A percentile compares a stretch with the other conserved stretches of the same genome.
These are phyloP conservation scores for Fopius arisanus DNA, from an alignment of 1,140 invertebrate genomes.

Conservation along the genomic window DNA sequence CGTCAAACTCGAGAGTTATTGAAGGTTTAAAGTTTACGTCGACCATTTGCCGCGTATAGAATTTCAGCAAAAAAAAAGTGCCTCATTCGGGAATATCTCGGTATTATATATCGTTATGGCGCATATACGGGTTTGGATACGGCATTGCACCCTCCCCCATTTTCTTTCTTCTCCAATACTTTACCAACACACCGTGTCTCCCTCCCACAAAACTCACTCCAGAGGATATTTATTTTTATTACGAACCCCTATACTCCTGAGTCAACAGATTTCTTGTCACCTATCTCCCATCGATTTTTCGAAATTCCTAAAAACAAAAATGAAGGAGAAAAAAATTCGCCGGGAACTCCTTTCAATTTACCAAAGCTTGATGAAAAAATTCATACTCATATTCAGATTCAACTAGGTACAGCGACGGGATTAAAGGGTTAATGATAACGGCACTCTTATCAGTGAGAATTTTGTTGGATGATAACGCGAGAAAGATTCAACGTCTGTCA, in stretches of 20 bases:
- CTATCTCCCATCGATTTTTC: slow-evolving; percentile 42
- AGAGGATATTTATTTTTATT: slow-evolving; percentile 56
- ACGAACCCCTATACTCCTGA: slow-evolving; percentile 45
- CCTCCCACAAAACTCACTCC: slow-evolving; percentile 13
- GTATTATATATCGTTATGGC: slow-evolving; percentile 53
- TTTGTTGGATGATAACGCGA: too few species aligned
- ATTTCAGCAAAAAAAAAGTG: slow-evolving; percentile 44
- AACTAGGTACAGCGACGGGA: too few species aligned
- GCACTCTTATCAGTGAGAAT: too few species aligned
- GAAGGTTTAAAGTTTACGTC: slow-evolving; percentile 32
- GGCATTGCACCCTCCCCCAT: slow-evolving; percentile 34
- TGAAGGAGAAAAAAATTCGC: background rate
- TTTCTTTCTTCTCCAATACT: slow-evolving; percentile 37
- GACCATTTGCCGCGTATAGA: slow-evolving; percentile 40
- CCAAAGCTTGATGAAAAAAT: too few species aligned
- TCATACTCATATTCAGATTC: too few species aligned
- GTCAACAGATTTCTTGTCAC: slow-evolving; percentile 53
- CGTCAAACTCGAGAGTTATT: slow-evolving; percentile 2
- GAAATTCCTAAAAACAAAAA: background rate
- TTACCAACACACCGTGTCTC: slow-evolving; percentile 31
- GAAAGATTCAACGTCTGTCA: too few species aligned
- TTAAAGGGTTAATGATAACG: too few species aligned
- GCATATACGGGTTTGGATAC: slow-evolving; percentile 38
- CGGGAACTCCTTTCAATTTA: too few species aligned
- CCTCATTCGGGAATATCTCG: slow-evolving; percentile 50